These are phyloP conservation scores for Ptychodera flava DNA, from an alignment of 35 echinoderm and acorn worm genomes.

Conservation along the genomic window DNA sequence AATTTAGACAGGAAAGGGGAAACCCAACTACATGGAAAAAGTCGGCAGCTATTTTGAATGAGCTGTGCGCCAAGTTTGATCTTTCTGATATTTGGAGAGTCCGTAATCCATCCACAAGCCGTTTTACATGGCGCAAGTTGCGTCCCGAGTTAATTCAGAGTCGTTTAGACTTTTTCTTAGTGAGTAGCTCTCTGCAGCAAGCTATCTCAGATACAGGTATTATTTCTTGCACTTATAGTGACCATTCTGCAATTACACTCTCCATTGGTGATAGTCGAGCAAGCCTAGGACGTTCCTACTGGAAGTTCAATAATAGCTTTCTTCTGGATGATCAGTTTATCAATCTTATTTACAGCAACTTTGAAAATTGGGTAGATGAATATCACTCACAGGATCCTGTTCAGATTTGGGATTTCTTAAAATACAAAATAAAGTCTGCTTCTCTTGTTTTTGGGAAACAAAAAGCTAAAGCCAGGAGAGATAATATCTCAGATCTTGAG, in stretches of 20 bases:
- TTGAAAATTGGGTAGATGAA: not conserved
- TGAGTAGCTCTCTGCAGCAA: not conserved
- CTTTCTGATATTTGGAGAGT: not conserved
- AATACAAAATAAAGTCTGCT: not conserved
- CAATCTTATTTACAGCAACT: not conserved
- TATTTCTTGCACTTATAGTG: not conserved
- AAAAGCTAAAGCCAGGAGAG: not conserved
- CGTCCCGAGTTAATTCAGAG: not conserved
- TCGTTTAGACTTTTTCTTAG: not conserved
- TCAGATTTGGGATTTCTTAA: not conserved
- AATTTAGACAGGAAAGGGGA: not conserved
- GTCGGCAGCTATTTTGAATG: not conserved
- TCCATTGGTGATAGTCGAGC: not conserved
- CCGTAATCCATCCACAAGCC: not conserved
- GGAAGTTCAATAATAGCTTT: not conserved
- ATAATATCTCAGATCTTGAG: not conserved
- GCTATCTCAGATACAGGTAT: not conserved
- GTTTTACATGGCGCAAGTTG: not conserved
- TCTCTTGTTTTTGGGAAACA: not conserved
- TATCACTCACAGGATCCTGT: not conserved
- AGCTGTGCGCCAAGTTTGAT: not conserved
- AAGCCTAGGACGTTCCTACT: not conserved
- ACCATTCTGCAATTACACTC: not conserved
- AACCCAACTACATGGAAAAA: not conserved
- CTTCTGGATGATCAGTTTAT: too few species aligned